A percentile compares a stretch with the other conserved stretches of the same genome.
Evolutionary conservation across 2,113 vertebrate species (phyloP).

Genomic region (zebrafish (Danio rerio)): DNA sequence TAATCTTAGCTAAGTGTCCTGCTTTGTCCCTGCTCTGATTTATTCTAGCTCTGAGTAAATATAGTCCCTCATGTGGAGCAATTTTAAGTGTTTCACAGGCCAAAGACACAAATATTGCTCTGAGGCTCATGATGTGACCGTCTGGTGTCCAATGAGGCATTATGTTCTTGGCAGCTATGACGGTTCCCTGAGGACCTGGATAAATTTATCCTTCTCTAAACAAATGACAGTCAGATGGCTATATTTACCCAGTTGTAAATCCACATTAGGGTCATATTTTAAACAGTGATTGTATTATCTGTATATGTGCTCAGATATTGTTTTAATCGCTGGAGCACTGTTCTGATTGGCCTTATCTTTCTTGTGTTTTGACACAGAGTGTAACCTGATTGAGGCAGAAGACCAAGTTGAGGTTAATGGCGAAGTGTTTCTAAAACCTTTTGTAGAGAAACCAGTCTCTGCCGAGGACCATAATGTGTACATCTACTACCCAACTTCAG

Average conservation of each 20-base stretch:
- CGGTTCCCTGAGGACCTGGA: not conserved
- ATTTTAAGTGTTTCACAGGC: constrained; percentile 44
- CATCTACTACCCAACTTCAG: constrained; percentile 97
- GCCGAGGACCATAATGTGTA: constrained; percentile 99
- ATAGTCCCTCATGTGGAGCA: constrained; percentile 63
- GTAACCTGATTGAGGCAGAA: constrained; percentile 93
- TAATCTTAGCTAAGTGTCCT: constrained; percentile 32
- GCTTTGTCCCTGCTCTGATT: constrained; percentile 45
- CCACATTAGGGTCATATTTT: not conserved
- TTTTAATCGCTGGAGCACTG: not conserved
- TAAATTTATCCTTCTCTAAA: not conserved
- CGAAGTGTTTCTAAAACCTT: constrained; percentile 95
- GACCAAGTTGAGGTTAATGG: constrained; percentile 98
- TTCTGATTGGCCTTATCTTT: not conserved
- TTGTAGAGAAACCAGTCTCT: constrained; percentile 98
- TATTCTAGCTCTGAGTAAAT: constrained; percentile 64
- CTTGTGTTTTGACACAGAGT: constrained; percentile 78
- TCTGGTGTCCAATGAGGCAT: constrained; percentile 37
- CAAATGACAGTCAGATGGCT: constrained; percentile 20
- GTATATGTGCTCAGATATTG: not conserved
- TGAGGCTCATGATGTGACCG: constrained; percentile 45
- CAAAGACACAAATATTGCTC: constrained; percentile 41
- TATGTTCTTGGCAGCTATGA: constrained; percentile 18
- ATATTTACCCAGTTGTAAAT: constrained; percentile 1
- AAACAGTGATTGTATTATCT: not conserved